A percentile compares a stretch with the other conserved stretches of the same genome.
Evolutionary conservation across 2,888 invertebrate genomes (phyloP).

Genomic region (Pterobdella sp.): DNA sequence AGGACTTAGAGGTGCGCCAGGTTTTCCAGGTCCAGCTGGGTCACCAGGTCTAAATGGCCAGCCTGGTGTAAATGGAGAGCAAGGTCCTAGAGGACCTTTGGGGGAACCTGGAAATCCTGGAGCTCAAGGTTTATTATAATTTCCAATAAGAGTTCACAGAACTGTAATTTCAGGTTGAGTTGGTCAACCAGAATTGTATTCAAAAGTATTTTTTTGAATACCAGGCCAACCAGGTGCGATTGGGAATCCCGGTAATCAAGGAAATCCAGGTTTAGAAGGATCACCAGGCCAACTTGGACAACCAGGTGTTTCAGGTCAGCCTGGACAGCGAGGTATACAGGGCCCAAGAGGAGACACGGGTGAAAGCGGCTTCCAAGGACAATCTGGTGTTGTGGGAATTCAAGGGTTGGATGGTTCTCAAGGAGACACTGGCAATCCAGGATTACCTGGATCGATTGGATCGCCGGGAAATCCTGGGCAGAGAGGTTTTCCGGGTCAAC

Average conservation of each 20-base stretch:
- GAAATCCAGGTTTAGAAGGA: conserved; percentile 36
- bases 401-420: neutral
- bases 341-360: conserved; percentile 1
- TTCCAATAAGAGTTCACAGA: neutral
- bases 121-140: conserved; percentile 7
- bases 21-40: conserved; percentile 27
- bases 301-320: conserved; percentile 34
- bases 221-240: neutral
- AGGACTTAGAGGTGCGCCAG: conserved; percentile 30
- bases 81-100: conserved; percentile 30
- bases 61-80: conserved; percentile 24
- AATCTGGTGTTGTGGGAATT: neutral
- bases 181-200: neutral
- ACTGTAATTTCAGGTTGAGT: neutral
- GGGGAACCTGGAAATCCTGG: conserved; percentile 27
- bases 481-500: conserved; percentile 27
- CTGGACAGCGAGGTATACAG: neutral
- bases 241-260: conserved; percentile 40
- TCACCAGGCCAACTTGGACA: conserved; percentile 41
- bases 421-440: neutral
- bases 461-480: conserved; percentile 26
- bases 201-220: neutral
- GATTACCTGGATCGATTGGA: neutral
- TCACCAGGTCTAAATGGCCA: conserved; percentile 24
- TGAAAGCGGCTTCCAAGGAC: neutral